Base-by-base conservation (phyloP, 2,113 vertebrate species). In the Lycocorax pyrrhopterus region DNA sequence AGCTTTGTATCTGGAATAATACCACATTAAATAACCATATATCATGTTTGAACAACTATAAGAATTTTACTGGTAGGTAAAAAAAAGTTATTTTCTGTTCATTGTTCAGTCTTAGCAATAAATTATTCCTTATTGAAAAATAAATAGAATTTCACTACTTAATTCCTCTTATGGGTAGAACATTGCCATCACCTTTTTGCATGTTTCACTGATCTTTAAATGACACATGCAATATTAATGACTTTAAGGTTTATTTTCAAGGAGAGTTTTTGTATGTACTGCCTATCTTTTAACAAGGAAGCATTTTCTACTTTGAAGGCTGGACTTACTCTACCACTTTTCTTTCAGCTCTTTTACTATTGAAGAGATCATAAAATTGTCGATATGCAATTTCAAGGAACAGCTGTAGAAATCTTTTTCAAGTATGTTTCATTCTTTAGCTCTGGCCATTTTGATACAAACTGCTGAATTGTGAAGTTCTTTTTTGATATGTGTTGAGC, bases 241-340 rank as follows among this genome's bases (percentile, higher is more conserved):
- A 66, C 29, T 73, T 73, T 69, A 66, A 95, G 63, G 43, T 71
- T 89, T 71, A 77, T 88, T 90, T 91, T 93, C 71, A 95, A 96
- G 69, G 78, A 93, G n/a, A 88, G 3, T 22, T 93, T 93, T 84
- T 89, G 8, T 68, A 47, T 4, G 5, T 75, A 46, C 23, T 37
- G 44, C 13, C 32, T 74, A 64, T 63, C 30, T 87, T 67, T 67
- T 78, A 78, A 56, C 53, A 84, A 49, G 44, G 56, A 86, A 76
- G 12, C 13, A 37, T 59, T 94, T 93, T 82, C 20, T 55, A 0
- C 39, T 89, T 85, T 39, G 47, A 89, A 87, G 53, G 10, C 53
- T 82, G 41, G 29, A 37, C 53, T 87, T 95, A 53, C 13, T 33
- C 12, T n/a, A 46, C 16, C 22, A 58, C 33, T 64, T 75, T 78